Percentiles rank a stretch among this genome's conserved stretches.
Conservation (phyloP, 2,888 invertebrate genomes). For the Sphinx pinastri region DNA sequence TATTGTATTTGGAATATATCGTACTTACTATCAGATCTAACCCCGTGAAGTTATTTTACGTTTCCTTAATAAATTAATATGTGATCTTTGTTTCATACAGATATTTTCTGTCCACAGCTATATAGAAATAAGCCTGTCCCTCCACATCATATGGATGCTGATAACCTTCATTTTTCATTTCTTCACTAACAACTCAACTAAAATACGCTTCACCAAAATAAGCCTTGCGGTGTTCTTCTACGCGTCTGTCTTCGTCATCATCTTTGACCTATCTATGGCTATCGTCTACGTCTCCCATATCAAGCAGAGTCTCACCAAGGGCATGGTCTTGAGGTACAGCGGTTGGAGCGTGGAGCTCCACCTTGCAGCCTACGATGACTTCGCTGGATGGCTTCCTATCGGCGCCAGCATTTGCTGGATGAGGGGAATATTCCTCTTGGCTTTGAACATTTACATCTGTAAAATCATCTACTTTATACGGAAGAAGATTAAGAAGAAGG, state of each 20-base stretch:
- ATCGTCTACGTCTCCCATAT: conserved; percentile 68
- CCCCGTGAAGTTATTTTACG: too few species aligned
- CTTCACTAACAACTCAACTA: conserved; percentile 36
- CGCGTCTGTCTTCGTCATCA: conserved; percentile 44
- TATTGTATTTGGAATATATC: too few species aligned
- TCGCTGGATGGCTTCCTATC: conserved; percentile 71
- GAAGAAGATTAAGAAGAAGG: conserved; percentile 49
- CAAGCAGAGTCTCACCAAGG: conserved; percentile 65
- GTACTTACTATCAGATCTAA: too few species aligned
- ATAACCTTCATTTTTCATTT: conserved; percentile 47
- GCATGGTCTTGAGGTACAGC: conserved; percentile 67
- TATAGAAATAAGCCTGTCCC: conserved; percentile 49
- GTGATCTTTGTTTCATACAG: too few species aligned
- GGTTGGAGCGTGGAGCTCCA: conserved; percentile 66
- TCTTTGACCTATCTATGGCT: conserved; percentile 70
- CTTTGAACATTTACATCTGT: conserved; percentile 59
- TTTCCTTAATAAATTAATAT: too few species aligned
- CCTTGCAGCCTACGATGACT: conserved; percentile 52
- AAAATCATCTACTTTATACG: conserved; percentile 45
- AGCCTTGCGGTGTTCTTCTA: conserved; percentile 51
- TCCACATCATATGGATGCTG: conserved; percentile 61
- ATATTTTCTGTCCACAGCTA: conserved; percentile 50
- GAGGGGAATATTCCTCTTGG: conserved; percentile 56
- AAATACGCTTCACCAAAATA: conserved; percentile 42
- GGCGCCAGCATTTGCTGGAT: conserved; percentile 61